Conservation (phyloP, 2,113 vertebrate species). For the Hippolais icterina region DNA sequence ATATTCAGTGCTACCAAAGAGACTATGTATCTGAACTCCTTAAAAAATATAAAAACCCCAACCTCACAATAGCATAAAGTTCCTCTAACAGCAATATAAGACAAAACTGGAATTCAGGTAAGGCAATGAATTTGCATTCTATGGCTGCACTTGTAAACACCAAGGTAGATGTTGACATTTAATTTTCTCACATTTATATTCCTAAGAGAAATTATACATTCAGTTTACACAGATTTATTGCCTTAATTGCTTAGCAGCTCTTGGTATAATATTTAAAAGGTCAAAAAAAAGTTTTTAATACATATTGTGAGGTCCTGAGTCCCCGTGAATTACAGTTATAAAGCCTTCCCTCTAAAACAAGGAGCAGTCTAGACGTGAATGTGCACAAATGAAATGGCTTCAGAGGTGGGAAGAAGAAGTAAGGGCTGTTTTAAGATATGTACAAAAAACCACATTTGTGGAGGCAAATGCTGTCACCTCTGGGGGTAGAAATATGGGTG, state of each 20-base stretch:
- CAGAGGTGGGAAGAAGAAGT: neutral
- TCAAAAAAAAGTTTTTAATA: slow-evolving; percentile 7
- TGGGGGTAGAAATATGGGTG: neutral
- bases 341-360: neutral
- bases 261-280: neutral
- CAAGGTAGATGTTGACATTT: slow-evolving; percentile 34
- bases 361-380: neutral
- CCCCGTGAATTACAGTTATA: neutral
- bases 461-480: neutral
- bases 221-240: slow-evolving; percentile 15
- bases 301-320: neutral
- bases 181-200: slow-evolving; percentile 13
- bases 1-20: neutral
- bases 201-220: neutral
- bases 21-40: neutral
- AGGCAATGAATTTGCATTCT: neutral
- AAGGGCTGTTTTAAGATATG: neutral
- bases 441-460: neutral
- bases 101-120: neutral
- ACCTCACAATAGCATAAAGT: neutral
- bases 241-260: slow-evolving; percentile 22
- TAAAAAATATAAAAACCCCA: neutral
- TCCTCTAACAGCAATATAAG: neutral
- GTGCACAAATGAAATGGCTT: neutral
- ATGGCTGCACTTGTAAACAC: neutral